Evolutionary conservation across 2,797 vertebrate genomes (phyloP), one percentile per base, ranked within the genome.

Genomic region (Leuciscus waleckii): DNA sequence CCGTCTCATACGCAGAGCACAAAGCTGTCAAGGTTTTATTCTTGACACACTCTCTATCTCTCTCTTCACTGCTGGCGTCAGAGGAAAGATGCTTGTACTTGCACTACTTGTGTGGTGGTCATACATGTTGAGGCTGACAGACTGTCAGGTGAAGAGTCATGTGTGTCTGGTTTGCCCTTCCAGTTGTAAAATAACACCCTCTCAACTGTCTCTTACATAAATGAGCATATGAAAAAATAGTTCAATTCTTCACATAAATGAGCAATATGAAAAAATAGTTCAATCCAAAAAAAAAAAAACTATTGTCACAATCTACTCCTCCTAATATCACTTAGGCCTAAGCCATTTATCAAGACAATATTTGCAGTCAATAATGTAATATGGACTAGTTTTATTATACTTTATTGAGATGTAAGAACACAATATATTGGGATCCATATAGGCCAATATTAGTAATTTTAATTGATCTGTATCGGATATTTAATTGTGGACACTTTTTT

Each of bases 71-170:
- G 8, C 37, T 46, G 37, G 39, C 8, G 37, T 23, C 7, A 32
- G 17, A 78, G 74, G n/a, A 70, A 49, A 82, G 37, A 78, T 54
- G 21, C 61, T 16, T 77, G 58, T 35, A 17, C 29, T 46, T 63
- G 35, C 29, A 61, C 68, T 43, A 82, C 54, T 39, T 17, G 3
- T 70, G 65, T 61, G 82, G 68, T 82, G 61, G 21, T 86, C 70
- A 46, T 49, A 63, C 43, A 2, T 83, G 69, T 41, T 74, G 68
- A 63, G 23, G 67, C 41, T 85, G 89, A 89, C 90, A 82, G 87
- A 23, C 51, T 89, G 89, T 83, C 87, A 85, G 78, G 17, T 81
- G 80, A 89, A 54, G 39, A 82, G 73, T 46, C 69, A 26, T 70
- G 65, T 46, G 46, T 51, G 29, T n/a, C n/a, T 54, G 8, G 49